Percentiles rank a stretch among this genome's conserved stretches.
Evolutionary conservation across 1,140 invertebrate species (phyloP).

Genomic region (Diabrotica undecimpunctata): DNA sequence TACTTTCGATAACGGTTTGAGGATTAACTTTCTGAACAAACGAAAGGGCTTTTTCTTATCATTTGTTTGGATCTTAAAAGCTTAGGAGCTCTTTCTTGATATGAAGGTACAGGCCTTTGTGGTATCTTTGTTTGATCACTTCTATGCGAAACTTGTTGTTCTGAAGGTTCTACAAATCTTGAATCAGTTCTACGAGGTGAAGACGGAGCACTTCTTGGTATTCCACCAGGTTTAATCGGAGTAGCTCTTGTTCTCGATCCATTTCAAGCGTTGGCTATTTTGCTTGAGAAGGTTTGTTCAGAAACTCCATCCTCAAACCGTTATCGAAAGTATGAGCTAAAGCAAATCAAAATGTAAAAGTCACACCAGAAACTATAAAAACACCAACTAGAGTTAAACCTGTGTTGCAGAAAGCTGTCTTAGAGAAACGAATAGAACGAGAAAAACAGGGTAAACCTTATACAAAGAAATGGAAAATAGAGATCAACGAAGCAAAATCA

Average conservation of each 20-base stretch:
- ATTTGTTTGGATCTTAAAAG: too few species aligned
- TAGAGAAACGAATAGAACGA: constrained; percentile 22
- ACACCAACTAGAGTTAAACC: constrained; percentile 18
- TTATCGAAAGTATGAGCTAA: constrained; percentile 3
- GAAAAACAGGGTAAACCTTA: constrained; percentile 16
- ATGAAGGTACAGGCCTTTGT: background rate
- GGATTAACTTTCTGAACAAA: background rate
- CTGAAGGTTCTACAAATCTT: background rate
- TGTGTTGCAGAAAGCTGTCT: constrained; percentile 26
- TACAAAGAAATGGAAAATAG: too few species aligned
- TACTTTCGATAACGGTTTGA: background rate
- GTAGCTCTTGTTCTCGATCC: background rate
- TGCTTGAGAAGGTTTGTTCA: background rate
- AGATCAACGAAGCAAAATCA: too few species aligned
- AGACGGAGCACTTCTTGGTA: background rate
- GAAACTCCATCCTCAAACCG: background rate
- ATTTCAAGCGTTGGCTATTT: background rate
- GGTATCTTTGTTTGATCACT: background rate
- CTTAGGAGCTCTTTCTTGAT: background rate
- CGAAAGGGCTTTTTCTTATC: too few species aligned
- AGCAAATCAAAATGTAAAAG: background rate
- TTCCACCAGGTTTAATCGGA: background rate
- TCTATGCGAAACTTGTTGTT: background rate
- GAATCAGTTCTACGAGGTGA: background rate
- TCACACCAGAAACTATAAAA: background rate